A percentile compares a stretch with the other conserved stretches of the same genome.
Evolutionary conservation across 92 coral and sea anemone species (phyloP).

Genomic region (Porites divaricata): DNA sequence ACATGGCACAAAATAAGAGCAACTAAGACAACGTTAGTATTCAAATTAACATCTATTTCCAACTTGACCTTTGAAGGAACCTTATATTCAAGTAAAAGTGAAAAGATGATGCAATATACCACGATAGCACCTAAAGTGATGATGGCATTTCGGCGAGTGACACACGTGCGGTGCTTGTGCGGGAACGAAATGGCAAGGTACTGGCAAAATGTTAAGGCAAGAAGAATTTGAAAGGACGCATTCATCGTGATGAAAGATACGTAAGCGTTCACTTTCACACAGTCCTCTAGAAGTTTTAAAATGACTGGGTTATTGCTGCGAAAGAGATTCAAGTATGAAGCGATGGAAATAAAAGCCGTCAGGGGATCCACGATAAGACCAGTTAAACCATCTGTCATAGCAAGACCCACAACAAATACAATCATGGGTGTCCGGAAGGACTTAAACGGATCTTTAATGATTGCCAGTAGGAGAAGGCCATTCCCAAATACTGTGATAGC

Average conservation of each 20-base stretch:
- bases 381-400: slow-evolving; percentile 47
- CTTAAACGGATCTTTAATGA: slow-evolving; percentile 60
- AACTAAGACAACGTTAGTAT: slow-evolving; percentile 39
- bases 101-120: slow-evolving; percentile 42
- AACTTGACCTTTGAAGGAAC: slow-evolving; percentile 11
- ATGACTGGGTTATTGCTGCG: neutral
- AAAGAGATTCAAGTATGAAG: slow-evolving; percentile 26
- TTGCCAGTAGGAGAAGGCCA: slow-evolving; percentile 57
- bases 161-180: slow-evolving; percentile 39
- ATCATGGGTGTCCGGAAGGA: slow-evolving; percentile 53
- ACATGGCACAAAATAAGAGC: slow-evolving; percentile 29
- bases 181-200: slow-evolving; percentile 56
- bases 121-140: slow-evolving; percentile 20
- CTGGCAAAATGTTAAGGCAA: slow-evolving; percentile 56
- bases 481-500: slow-evolving; percentile 47
- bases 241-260: slow-evolving; percentile 52
- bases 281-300: neutral
- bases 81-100: slow-evolving; percentile 33
- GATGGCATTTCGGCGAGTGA: slow-evolving; percentile 18
- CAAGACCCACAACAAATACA: slow-evolving; percentile 54
- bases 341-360: slow-evolving; percentile 18
- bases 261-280: neutral
- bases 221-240: slow-evolving; percentile 54
- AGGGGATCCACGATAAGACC: slow-evolving; percentile 59
- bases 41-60: slow-evolving; percentile 48